Evolutionary conservation across 1,140 invertebrate species (phyloP), one percentile per base, ranked within the genome.

Genomic region (Drosophila insularis): DNA sequence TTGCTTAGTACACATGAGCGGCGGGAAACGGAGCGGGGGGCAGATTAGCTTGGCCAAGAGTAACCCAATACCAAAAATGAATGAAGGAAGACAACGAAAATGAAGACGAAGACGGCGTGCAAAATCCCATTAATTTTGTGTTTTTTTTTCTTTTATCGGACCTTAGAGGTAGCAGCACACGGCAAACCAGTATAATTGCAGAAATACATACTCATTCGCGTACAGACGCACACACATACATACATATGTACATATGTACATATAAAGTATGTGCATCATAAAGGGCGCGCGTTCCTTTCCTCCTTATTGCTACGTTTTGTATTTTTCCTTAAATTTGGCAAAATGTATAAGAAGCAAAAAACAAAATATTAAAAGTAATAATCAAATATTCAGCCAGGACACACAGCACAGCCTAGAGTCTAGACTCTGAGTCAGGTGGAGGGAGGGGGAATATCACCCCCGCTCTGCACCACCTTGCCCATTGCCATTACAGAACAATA

Each of bases 181-280:
- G 55, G 43, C 59, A 86, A 86, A 86, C 81, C 81, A 86, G 81
- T 81, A 86, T 86, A 81, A 86, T 86, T 86, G 81, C 81, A 86
- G 71, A 86, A 60, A 71, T 70, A 80, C 58, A 84, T 67, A 74
- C 81, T 85, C 46, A 71, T 53, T 32, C 31, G 58, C 50, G 63
- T 13, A 64, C 23, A 56, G 23, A 70, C 14, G 62, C 39, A 56
- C 32, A 58, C 5, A 67, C 10, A 65, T 1, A 27, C 21, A 31
- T n/a, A 8, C 37, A 32, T 1, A 56, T 5, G 65, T 19, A 61
- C 55, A 66, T 21, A 5, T 31, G 13, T 1, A 61, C 3, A 63
- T n/a, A 56, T 46, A n/a, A n/a, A n/a, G 63, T 27, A 67, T 53
- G 63, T 39, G 71, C 55, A 64, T 11, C 61, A 60, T 77, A 67